These are phyloP conservation scores for Zophobas atratus DNA, from an alignment of 1,140 invertebrate species.

Conservation along the genomic window DNA sequence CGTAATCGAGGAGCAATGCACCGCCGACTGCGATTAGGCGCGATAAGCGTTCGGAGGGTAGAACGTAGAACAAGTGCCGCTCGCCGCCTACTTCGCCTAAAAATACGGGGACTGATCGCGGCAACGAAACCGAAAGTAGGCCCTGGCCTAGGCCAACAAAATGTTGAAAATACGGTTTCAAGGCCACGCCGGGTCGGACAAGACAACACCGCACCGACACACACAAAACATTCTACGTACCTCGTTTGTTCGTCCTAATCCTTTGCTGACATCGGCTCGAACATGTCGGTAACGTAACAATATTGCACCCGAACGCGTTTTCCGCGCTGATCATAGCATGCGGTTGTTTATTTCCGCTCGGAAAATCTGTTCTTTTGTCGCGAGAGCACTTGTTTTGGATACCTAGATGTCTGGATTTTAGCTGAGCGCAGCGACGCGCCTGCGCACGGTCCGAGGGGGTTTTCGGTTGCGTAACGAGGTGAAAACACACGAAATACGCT, in stretches of 20 bases:
- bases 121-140: conserved; percentile 24
- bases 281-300: conserved; percentile 39
- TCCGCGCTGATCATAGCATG: conserved; percentile 49
- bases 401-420: conserved; percentile 60
- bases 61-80: not conserved
- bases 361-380: conserved; percentile 56
- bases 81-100: too few relatives aligned
- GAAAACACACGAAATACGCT: not conserved
- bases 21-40: not conserved
- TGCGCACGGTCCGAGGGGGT: conserved; percentile 46
- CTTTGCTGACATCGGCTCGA: conserved; percentile 42
- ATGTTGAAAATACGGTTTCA: conserved; percentile 48
- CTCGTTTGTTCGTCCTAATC: conserved; percentile 44
- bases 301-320: conserved; percentile 18
- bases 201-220: conserved; percentile 52
- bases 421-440: conserved; percentile 49
- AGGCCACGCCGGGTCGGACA: conserved; percentile 54
- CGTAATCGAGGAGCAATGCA: conserved; percentile 12
- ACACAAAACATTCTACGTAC: conserved; percentile 50
- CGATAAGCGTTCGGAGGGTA: not conserved
- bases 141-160: conserved; percentile 48
- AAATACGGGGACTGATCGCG: too few relatives aligned
- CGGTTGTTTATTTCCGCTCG: conserved; percentile 46
- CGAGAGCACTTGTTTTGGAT: conserved; percentile 64
- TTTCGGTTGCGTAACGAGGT: conserved; percentile 44